Evolutionary conservation across 2,888 invertebrate species (phyloP).

Genomic region (Osedax fenrisi): DNA sequence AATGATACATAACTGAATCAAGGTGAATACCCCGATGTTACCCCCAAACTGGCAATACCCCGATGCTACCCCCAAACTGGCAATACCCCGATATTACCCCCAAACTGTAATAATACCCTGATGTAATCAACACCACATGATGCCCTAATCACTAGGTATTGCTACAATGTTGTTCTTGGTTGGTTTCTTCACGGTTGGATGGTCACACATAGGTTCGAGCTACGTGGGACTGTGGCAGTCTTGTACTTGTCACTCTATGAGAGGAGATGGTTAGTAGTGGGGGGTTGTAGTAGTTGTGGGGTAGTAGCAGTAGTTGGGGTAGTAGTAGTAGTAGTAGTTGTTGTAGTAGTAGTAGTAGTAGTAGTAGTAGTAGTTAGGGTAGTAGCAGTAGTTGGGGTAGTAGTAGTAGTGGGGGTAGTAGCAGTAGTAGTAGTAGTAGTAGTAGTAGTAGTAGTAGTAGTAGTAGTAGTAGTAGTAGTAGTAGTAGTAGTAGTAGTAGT

Average conservation of each 20-base stretch:
- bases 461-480: constrained; percentile 17
- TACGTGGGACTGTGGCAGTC: constrained; percentile 34
- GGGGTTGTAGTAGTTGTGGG: neutral
- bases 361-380: constrained; percentile 35
- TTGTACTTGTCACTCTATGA: constrained; percentile 29
- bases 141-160: neutral
- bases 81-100: too few species aligned
- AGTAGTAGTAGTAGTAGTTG: constrained; percentile 34
- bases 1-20: too few species aligned
- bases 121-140: too few species aligned
- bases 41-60: too few species aligned
- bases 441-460: neutral
- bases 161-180: neutral
- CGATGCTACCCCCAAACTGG: too few species aligned
- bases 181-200: constrained; percentile 36
- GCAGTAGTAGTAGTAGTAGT: neutral
- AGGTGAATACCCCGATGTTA: too few species aligned
- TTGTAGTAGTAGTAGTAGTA: constrained; percentile 35
- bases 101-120: too few species aligned
- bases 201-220: constrained; percentile 25
- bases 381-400: constrained; percentile 35
- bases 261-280: constrained; percentile 7
- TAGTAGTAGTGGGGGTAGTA: constrained; percentile 34
- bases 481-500: constrained; percentile 36
- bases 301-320: constrained; percentile 34